Base-by-base conservation (phyloP, 2,888 invertebrate genomes). In the Caenorhabditis uteleia region DNA sequence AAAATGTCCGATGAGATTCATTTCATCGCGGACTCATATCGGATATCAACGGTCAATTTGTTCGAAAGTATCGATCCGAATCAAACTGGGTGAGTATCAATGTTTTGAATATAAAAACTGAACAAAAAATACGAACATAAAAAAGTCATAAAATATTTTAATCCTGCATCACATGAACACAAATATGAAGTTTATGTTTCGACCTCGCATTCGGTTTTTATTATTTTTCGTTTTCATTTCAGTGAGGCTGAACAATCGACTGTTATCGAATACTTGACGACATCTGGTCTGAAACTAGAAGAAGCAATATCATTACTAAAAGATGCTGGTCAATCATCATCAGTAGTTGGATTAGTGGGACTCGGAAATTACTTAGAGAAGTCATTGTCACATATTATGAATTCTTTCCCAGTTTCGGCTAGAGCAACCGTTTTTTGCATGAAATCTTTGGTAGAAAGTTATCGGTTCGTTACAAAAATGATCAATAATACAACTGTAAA, bases 1-100 rank as follows among this genome's bases (percentile, higher is more conserved):
- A 55, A 73, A 33, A 60, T 75, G 55, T 65, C 73, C 20, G 71
- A 70, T 26, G 75, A 75, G 58, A 70, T 73, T 20, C 75, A 75
- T 43, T 74, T 74, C 47, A 74, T 74, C 39, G 75, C 71, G 26
- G 75, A 75, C 51, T 62, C 73, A 2, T 74, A 69, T 64, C 59
- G 59, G 23, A 71, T 72, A 38, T 64, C 68, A 29, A 56, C 72
- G 7, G 44, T 73, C 43, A 76, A 76, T 38, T 57, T 76, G 34
- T 72, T 76, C 42, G 74, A 76, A 31, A 43, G 61, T 2, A 47
- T 74, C 21, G 76, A 76, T 54, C 50, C 62, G 10, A 56, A 62
- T 16, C 56, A 70, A 31, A 65, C 70, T 25, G 75, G 75, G 73
- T 75, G 10, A 45, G 62, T 61, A 8, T 42, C 26, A 27, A 42